Evolutionary conservation across 2,797 vertebrate genomes (phyloP).

Genomic region (Merluccius polli): DNA sequence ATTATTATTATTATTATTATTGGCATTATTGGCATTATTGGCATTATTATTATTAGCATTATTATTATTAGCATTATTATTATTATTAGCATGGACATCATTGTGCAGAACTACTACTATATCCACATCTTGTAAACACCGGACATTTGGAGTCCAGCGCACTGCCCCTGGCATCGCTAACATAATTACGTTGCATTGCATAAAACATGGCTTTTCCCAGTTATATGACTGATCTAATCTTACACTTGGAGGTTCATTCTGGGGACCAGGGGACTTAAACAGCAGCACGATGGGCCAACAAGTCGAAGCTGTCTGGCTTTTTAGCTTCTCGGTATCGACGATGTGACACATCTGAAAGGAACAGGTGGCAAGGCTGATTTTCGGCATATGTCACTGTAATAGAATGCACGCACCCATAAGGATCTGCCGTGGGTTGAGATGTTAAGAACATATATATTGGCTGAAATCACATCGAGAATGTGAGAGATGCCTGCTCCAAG

Average conservation of each 20-base stretch:
- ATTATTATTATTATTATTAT: too few species aligned
- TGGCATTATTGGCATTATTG: too few species aligned
- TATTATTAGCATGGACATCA: not conserved
- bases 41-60: too few species aligned
- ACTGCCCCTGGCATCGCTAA: conserved; percentile 25
- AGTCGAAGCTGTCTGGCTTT: conserved; percentile 23
- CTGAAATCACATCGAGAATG: conserved; percentile 9
- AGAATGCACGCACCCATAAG: not conserved
- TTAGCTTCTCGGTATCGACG: conserved; percentile 24
- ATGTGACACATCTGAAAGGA: conserved; percentile 28
- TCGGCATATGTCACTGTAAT: not conserved
- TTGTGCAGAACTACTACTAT: conserved; percentile 3
- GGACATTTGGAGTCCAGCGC: conserved; percentile 23
- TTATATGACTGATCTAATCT: conserved; percentile 38
- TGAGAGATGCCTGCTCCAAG: not conserved
- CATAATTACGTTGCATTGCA: conserved; percentile 17
- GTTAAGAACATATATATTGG: conserved; percentile 23
- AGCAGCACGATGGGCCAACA: conserved; percentile 23
- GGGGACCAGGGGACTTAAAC: conserved; percentile 18
- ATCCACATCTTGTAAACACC: conserved; percentile 19
- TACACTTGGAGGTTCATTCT: conserved; percentile 27
- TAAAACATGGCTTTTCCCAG: conserved; percentile 17
- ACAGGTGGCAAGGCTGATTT: conserved; percentile 40
- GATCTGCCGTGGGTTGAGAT: conserved; percentile 32
- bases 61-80: too few species aligned